Evolutionary conservation across 2,888 invertebrate species (phyloP).

Genomic region (Hypercompe scribonia): DNA sequence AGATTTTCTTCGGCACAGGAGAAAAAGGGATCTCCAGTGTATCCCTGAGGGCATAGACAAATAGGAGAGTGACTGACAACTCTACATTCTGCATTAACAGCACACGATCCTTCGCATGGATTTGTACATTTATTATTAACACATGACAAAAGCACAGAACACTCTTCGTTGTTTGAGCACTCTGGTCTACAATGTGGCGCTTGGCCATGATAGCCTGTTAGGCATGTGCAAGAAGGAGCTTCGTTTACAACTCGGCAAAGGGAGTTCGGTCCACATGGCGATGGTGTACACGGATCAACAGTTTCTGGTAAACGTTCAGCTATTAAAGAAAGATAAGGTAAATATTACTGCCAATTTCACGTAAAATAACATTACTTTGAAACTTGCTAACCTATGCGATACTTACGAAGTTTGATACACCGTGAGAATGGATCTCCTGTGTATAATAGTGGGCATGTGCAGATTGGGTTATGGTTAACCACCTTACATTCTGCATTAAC

Average conservation of each 20-base stretch:
- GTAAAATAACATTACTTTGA: neutral
- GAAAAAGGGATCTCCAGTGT: conserved; percentile 92
- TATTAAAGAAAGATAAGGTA: conserved; percentile 57
- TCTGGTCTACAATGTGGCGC: conserved; percentile 93
- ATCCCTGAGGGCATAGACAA: conserved; percentile 90
- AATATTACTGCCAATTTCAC: neutral
- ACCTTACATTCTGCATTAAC: conserved; percentile 91
- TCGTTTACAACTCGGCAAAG: conserved; percentile 90
- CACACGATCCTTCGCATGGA: conserved; percentile 91
- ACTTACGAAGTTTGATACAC: conserved; percentile 86
- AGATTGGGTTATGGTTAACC: conserved; percentile 92
- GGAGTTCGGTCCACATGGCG: conserved; percentile 93
- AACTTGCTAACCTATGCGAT: conserved; percentile 17
- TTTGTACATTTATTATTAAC: conserved; percentile 92
- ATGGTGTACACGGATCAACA: conserved; percentile 90
- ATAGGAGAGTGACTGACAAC: conserved; percentile 92
- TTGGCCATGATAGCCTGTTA: conserved; percentile 89
- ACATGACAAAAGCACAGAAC: conserved; percentile 89
- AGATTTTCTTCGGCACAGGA: conserved; percentile 83
- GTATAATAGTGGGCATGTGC: conserved; percentile 88
- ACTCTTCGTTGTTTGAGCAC: conserved; percentile 92
- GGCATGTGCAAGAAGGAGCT: conserved; percentile 91
- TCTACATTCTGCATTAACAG: conserved; percentile 90
- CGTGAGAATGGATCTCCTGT: conserved; percentile 89
- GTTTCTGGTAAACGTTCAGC: conserved; percentile 82